phyloP scores from a whole-genome alignment of 2,888 invertebrate genomes.

The Resseliella maxima region DNA sequence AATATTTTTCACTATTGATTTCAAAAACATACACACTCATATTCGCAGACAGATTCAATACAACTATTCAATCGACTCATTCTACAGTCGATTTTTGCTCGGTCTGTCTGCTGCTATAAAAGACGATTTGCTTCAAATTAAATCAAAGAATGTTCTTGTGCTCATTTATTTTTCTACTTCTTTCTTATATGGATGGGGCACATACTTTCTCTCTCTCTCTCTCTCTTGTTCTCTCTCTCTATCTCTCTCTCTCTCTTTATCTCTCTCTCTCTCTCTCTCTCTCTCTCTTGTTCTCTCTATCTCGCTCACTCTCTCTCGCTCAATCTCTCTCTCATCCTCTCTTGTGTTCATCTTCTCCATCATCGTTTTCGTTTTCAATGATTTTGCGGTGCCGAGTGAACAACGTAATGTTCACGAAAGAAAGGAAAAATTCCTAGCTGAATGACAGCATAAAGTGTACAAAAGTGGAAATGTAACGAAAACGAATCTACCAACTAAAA shows the following conservation, averaged over 20 bases:
- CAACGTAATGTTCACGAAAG: background rate
- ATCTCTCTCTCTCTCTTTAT: background rate
- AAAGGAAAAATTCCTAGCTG: background rate
- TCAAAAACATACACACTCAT: slow-evolving; percentile 16
- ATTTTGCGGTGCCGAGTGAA: background rate
- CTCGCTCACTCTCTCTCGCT: background rate
- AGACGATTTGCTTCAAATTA: slow-evolving; percentile 47
- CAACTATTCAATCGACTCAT: background rate
- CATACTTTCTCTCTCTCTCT: background rate
- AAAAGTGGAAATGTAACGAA: background rate
- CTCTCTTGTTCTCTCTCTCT: background rate
- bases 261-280: background rate
- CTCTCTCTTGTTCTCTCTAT: background rate
- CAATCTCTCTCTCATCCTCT: background rate
- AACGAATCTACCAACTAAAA: background rate
- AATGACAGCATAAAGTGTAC: slow-evolving; percentile 24
- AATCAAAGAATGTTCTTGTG: slow-evolving; percentile 42
- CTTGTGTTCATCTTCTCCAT: no score
- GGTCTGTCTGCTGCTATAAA: background rate
- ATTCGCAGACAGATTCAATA: background rate
- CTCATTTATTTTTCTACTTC: background rate
- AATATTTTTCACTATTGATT: slow-evolving; percentile 48
- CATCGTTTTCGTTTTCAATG: no score
- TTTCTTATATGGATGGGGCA: background rate
- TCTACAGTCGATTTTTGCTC: background rate